Evolutionary conservation across 92 coral and sea anemone genomes (phyloP).

Genomic region (Nematostella vectensis): DNA sequence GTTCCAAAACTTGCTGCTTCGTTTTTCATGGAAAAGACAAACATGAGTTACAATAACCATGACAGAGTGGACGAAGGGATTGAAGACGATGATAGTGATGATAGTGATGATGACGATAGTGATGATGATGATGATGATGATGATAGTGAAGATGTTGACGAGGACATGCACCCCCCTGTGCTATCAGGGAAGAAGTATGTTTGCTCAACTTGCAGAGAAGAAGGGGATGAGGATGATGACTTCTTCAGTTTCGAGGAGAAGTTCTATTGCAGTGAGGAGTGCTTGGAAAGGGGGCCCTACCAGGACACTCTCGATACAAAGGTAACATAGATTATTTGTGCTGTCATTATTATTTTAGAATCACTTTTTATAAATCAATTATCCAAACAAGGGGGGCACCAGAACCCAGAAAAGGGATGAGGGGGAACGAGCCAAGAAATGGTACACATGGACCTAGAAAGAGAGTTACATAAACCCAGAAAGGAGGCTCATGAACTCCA

Average conservation of each 20-base stretch:
- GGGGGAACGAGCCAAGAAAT: no score
- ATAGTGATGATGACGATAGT: slow-evolving; percentile 11
- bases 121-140: slow-evolving; percentile 15
- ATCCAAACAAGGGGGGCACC: no score
- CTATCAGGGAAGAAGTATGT: slow-evolving; percentile 4
- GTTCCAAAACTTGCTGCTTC: slow-evolving; percentile 11
- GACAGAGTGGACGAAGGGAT: slow-evolving; percentile 16
- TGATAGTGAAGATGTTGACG: not conserved
- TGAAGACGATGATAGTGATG: slow-evolving; percentile 11
- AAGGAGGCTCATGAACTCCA: no score
- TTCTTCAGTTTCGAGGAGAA: slow-evolving; percentile 34
- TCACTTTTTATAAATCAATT: no score
- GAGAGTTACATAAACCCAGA: no score
- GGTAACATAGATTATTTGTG: not conserved
- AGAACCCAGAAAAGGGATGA: no score
- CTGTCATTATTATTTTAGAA: not conserved
- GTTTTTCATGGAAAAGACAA: not conserved
- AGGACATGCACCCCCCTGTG: not conserved
- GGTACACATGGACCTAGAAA: no score
- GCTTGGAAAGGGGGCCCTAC: slow-evolving; percentile 26
- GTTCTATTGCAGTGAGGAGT: slow-evolving; percentile 65
- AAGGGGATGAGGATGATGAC: slow-evolving; percentile 32
- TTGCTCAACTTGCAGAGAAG: slow-evolving; percentile 61
- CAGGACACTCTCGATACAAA: not conserved
- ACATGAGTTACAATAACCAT: not conserved